A percentile compares a stretch with the other conserved stretches of the same genome.
Evolutionary conservation across 2,888 invertebrate genomes (phyloP).

Genomic region (Tetranychus truncatus): DNA sequence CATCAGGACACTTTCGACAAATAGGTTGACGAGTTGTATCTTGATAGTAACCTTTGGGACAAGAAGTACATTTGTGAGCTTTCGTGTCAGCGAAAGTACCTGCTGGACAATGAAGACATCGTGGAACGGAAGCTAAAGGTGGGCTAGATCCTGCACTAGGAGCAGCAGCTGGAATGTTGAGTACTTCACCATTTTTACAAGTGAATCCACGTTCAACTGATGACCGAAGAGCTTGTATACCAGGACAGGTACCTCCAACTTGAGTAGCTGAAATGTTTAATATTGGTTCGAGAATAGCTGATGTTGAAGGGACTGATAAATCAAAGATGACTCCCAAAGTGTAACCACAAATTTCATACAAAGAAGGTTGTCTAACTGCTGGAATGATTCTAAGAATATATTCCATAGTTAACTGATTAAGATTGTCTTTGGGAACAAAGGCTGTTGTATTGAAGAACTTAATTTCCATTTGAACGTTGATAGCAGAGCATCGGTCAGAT

Average conservation of each 20-base stretch:
- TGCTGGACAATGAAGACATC: slow-evolving; percentile 67
- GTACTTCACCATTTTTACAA: slow-evolving; percentile 76
- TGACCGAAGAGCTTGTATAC: slow-evolving; percentile 64
- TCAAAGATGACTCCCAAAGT: slow-evolving; percentile 83
- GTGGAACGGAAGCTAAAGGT: slow-evolving; percentile 18
- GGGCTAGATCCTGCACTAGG: slow-evolving; percentile 44
- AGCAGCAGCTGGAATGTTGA: slow-evolving; percentile 64
- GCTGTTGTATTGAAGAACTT: slow-evolving; percentile 59
- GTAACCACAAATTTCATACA: slow-evolving; percentile 85
- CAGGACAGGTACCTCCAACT: slow-evolving; percentile 80
- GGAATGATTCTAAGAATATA: slow-evolving; percentile 71
- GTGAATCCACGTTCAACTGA: slow-evolving; percentile 71
- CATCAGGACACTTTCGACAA: slow-evolving; percentile 73
- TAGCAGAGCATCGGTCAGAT: slow-evolving; percentile 77
- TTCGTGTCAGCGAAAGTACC: slow-evolving; percentile 80
- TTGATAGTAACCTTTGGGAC: slow-evolving; percentile 80
- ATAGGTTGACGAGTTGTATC: slow-evolving; percentile 72
- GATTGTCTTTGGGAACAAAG: slow-evolving; percentile 29
- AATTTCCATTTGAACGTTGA: slow-evolving; percentile 83
- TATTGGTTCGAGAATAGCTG: slow-evolving; percentile 67
- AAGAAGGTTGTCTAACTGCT: slow-evolving; percentile 65
- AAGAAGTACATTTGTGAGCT: slow-evolving; percentile 73
- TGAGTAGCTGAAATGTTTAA: slow-evolving; percentile 55
- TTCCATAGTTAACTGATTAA: slow-evolving; percentile 44
- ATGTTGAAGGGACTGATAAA: slow-evolving; percentile 75